phyloP scores from a whole-genome alignment of 2,888 invertebrate species.

The Drosophila limbata region DNA sequence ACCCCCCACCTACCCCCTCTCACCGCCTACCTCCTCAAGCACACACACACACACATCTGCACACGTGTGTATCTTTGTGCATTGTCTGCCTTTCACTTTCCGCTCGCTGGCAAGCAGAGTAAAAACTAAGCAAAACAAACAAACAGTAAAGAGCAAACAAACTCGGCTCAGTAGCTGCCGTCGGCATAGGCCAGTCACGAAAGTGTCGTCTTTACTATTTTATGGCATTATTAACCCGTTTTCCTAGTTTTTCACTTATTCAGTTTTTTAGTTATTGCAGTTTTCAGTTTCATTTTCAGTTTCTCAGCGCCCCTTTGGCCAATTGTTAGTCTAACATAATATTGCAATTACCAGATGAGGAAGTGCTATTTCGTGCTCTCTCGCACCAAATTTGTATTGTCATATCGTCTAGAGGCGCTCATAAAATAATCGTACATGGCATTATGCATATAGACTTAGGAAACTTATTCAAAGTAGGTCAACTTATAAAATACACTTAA shows the following conservation, averaged over 20 bases:
- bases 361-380: conserved; percentile 28
- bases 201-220: conserved; percentile 79
- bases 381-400: conserved; percentile 2
- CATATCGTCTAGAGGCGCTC: conserved; percentile 13
- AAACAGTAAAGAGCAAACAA: conserved; percentile 44
- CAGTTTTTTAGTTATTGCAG: conserved; percentile 28
- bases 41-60: conserved; percentile 1
- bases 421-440: conserved; percentile 10
- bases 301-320: conserved; percentile 40
- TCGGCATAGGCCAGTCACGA: conserved; percentile 71
- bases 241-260: conserved; percentile 68
- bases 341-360: conserved; percentile 61
- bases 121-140: conserved; percentile 51
- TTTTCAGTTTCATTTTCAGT: conserved; percentile 34
- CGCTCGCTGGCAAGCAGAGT: conserved; percentile 44
- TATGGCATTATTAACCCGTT: conserved; percentile 82
- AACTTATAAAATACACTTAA: conserved; percentile 40
- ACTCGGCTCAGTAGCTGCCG: conserved; percentile 45
- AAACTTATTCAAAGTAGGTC: conserved; percentile 43
- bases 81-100: conserved; percentile 71
- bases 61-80: conserved; percentile 3
- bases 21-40: neutral
- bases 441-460: conserved; percentile 11
- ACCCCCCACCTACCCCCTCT: neutral
- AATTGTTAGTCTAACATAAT: conserved; percentile 55